phyloP scores from a whole-genome alignment of 2,113 vertebrate genomes.

The Hypanus sabinus region DNA sequence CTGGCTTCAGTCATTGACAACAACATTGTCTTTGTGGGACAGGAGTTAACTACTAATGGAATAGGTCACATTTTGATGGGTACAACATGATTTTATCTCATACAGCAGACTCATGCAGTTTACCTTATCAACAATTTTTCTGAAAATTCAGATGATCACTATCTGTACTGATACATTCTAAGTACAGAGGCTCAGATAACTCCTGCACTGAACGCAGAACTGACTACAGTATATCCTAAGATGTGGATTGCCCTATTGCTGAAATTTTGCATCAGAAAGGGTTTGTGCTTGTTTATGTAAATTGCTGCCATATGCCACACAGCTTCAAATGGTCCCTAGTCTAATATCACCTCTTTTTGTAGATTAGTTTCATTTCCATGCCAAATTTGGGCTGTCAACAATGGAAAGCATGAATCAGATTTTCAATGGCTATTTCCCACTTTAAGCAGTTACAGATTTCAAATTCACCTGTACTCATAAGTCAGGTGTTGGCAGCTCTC shows the following conservation, averaged over 20 bases:
- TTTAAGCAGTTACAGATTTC: neutral
- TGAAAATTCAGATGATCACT: neutral
- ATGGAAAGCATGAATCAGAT: neutral
- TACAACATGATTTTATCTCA: neutral
- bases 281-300: too few species aligned
- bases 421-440: neutral
- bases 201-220: neutral
- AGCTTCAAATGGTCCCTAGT: neutral
- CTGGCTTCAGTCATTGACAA: neutral
- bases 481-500: constrained; percentile 16
- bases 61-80: neutral
- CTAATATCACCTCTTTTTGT: neutral
- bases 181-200: neutral
- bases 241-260: neutral
- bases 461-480: constrained; percentile 5
- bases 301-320: neutral
- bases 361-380: constrained; percentile 1
- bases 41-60: neutral
- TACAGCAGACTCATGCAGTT: neutral
- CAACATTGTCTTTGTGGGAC: neutral
- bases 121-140: neutral
- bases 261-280: neutral
- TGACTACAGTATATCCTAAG: neutral
- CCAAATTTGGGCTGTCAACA: constrained; percentile 4
- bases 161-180: neutral